Evolutionary conservation across 1,140 invertebrate species (phyloP).

Genomic region (Sipha flava): DNA sequence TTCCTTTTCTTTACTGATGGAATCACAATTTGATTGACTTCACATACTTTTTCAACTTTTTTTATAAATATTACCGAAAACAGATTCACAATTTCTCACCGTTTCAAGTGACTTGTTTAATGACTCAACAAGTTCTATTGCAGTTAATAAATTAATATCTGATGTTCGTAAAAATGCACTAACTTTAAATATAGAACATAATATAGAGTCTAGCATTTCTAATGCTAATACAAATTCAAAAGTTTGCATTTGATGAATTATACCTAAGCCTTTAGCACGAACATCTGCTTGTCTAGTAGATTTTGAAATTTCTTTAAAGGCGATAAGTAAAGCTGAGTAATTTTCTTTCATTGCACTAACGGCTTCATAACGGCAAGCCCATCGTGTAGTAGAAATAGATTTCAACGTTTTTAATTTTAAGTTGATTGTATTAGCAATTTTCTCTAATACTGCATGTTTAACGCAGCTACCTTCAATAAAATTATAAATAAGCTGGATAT

Average conservation of each 20-base stretch:
- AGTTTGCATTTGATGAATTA: constrained; percentile 31
- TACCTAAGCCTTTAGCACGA: constrained; percentile 1
- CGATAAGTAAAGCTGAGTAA: constrained; percentile 12
- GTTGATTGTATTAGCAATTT: constrained; percentile 26
- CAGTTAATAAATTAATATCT: constrained; percentile 31
- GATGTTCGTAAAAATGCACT: constrained; percentile 20
- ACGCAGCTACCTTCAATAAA: constrained; percentile 34
- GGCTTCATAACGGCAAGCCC: constrained; percentile 33
- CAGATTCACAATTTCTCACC: background rate
- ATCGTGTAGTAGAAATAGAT: constrained; percentile 31
- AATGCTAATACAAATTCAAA: constrained; percentile 33
- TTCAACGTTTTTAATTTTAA: constrained; percentile 32
- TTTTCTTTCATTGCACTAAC: constrained; percentile 25
- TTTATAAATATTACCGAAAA: background rate
- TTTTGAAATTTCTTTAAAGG: constrained; percentile 1
- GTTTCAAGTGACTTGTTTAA: background rate
- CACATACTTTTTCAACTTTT: background rate
- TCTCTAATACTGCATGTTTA: constrained; percentile 33
- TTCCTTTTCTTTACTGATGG: background rate
- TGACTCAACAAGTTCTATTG: background rate
- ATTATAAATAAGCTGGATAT: constrained; percentile 20
- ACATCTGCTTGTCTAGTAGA: background rate
- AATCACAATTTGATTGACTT: background rate
- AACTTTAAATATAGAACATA: constrained; percentile 31
- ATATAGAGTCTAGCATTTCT: constrained; percentile 25